Percentiles rank a stretch among this genome's conserved stretches.
Evolutionary conservation across 2,888 invertebrate genomes (phyloP).

Genomic region (Mesoligia furuncula): DNA sequence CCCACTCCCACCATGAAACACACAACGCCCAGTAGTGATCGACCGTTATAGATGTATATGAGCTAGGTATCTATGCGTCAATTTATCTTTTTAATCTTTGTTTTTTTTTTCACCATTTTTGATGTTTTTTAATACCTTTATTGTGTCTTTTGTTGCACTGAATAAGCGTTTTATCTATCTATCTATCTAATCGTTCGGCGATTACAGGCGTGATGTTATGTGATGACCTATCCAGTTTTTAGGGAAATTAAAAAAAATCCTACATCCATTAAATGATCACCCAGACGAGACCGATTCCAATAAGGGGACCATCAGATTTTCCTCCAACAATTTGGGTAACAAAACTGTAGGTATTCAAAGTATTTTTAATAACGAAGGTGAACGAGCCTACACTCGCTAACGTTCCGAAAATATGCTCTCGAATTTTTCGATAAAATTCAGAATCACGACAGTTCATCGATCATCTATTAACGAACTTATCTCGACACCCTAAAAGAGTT

Average conservation of each 20-base stretch:
- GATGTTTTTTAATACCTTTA: too few relatives aligned
- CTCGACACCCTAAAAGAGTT: constrained; percentile 70
- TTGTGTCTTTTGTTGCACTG: too few relatives aligned
- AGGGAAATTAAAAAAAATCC: not conserved
- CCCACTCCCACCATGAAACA: too few relatives aligned
- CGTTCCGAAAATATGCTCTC: constrained; percentile 61
- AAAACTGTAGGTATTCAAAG: constrained; percentile 22
- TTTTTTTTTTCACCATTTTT: too few relatives aligned
- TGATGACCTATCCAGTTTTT: not conserved
- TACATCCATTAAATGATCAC: not conserved
- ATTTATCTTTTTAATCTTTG: too few relatives aligned
- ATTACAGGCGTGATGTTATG: not conserved
- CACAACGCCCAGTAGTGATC: too few relatives aligned
- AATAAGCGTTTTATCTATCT: too few relatives aligned
- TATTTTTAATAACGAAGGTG: constrained; percentile 35
- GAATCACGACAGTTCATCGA: constrained; percentile 71
- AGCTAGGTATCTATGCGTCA: too few relatives aligned
- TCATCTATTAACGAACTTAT: constrained; percentile 74
- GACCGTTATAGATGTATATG: too few relatives aligned
- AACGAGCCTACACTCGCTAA: constrained; percentile 43
- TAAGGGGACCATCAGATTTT: not conserved
- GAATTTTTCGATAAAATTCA: constrained; percentile 70
- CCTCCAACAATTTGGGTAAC: not conserved
- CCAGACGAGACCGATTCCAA: not conserved
- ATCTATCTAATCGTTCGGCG: not conserved